A percentile compares a stretch with the other conserved stretches of the same genome.
Evolutionary conservation across 2,113 vertebrate genomes (phyloP).

Genomic region (Cynoglossus semilaevis): DNA sequence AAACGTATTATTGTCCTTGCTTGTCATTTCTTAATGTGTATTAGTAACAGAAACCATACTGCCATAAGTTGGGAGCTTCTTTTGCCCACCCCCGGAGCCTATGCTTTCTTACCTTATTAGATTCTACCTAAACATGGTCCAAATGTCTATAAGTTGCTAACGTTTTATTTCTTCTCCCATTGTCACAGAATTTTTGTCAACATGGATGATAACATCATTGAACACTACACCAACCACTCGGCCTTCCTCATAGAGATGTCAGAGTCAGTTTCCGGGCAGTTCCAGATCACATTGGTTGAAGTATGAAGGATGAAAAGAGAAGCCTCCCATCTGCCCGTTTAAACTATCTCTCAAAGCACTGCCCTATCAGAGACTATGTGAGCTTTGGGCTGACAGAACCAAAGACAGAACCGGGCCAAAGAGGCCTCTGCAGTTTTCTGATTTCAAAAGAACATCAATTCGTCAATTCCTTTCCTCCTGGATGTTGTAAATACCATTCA

Average conservation of each 20-base stretch:
- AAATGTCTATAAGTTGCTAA: too few species aligned
- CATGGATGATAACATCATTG: slow-evolving; percentile 98
- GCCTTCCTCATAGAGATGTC: slow-evolving; percentile 92
- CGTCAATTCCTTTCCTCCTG: slow-evolving; percentile 18
- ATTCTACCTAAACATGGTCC: too few species aligned
- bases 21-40: too few species aligned
- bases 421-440: slow-evolving; percentile 27
- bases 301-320: slow-evolving; percentile 71
- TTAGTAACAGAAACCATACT: too few species aligned
- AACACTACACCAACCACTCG: slow-evolving; percentile 96
- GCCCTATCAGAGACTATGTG: slow-evolving; percentile 41
- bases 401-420: slow-evolving; percentile 25
- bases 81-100: too few species aligned
- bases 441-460: slow-evolving; percentile 28
- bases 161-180: not conserved
- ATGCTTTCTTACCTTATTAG: too few species aligned
- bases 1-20: too few species aligned
- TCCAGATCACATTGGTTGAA: slow-evolving; percentile 92
- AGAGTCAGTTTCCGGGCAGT: slow-evolving; percentile 79
- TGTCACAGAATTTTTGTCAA: slow-evolving; percentile 88
- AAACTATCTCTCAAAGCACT: slow-evolving; percentile 57
- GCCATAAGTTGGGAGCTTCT: too few species aligned
- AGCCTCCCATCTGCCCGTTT: slow-evolving; percentile 23
- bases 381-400: slow-evolving; percentile 25
- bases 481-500: slow-evolving; percentile 59